Percentiles rank a stretch among this genome's conserved stretches.
These are phyloP conservation scores for Eupithecia inturbata DNA, from an alignment of 2,888 invertebrate species.

Conservation along the genomic window DNA sequence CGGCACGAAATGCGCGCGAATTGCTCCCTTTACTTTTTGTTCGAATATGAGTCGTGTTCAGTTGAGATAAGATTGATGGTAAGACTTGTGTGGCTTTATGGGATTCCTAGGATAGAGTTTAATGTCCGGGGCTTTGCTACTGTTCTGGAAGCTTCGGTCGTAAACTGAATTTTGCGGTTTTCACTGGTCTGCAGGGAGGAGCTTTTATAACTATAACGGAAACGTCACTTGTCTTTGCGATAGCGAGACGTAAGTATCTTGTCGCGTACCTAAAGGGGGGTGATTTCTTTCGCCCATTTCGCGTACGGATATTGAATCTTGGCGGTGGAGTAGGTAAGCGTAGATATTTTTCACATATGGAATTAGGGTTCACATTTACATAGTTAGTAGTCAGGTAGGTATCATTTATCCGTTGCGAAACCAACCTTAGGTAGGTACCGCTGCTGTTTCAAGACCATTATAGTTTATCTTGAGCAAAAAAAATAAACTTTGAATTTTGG, in stretches of 20 bases:
- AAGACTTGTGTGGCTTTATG: slow-evolving; percentile 56
- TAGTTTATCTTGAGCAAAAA: neutral
- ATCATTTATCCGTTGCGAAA: neutral
- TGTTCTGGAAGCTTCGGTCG: slow-evolving; percentile 57
- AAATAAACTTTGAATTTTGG: too few species aligned
- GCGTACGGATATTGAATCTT: neutral
- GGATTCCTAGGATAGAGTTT: slow-evolving; percentile 77
- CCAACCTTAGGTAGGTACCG: neutral
- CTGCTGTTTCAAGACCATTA: neutral
- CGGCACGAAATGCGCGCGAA: slow-evolving; percentile 61
- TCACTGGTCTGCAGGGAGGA: slow-evolving; percentile 40
- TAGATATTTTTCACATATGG: neutral
- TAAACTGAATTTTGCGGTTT: slow-evolving; percentile 67
- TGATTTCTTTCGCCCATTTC: neutral
- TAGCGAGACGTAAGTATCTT: slow-evolving; percentile 3
- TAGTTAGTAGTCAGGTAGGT: neutral
- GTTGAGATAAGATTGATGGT: slow-evolving; percentile 49
- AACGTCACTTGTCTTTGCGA: slow-evolving; percentile 5
- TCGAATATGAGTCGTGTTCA: slow-evolving; percentile 53
- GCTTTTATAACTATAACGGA: slow-evolving; percentile 38
- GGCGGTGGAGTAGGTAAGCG: neutral
- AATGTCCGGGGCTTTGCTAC: slow-evolving; percentile 71
- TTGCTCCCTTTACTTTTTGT: slow-evolving; percentile 41
- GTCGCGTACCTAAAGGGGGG: neutral
- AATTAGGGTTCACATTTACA: neutral